Percentiles rank a stretch among this genome's conserved stretches.
Conservation (phyloP, 2,797 vertebrate genomes). For the Pogonophryne albipinna region DNA sequence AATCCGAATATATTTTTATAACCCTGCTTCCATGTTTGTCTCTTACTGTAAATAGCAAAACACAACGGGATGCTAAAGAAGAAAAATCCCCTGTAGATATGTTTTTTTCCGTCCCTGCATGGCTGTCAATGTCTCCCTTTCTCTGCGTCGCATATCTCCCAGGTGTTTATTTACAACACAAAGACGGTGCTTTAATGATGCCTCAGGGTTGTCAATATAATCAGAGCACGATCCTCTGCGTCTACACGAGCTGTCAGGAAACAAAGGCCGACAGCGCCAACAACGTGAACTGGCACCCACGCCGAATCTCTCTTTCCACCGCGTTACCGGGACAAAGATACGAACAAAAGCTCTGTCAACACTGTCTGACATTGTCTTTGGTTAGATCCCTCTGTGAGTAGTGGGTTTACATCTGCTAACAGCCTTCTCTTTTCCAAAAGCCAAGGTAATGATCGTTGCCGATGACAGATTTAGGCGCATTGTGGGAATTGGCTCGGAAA, state of each 20-base stretch:
- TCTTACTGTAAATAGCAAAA: constrained; percentile 28
- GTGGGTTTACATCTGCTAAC: constrained; percentile 67
- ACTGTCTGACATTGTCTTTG: constrained; percentile 53
- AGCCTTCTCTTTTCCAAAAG: constrained; percentile 30
- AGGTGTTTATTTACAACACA: constrained; percentile 75
- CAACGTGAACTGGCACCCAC: constrained; percentile 54
- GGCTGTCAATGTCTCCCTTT: constrained; percentile 50
- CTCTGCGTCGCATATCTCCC: constrained; percentile 50
- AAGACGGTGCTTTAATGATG: constrained; percentile 71
- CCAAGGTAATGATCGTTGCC: constrained; percentile 53
- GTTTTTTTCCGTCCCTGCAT: constrained; percentile 20
- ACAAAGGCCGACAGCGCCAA: constrained; percentile 62
- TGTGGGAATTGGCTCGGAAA: constrained; percentile 52
- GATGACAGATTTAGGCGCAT: constrained; percentile 63
- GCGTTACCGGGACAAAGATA: constrained; percentile 48
- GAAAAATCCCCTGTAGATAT: not conserved
- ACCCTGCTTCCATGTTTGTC: constrained; percentile 37
- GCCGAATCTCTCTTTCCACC: constrained; percentile 35
- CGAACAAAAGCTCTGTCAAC: constrained; percentile 70
- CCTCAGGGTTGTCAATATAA: constrained; percentile 72
- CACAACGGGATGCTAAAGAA: not conserved
- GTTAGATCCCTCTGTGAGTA: constrained; percentile 56
- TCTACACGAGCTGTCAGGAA: constrained; percentile 66
- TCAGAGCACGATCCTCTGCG: constrained; percentile 66
- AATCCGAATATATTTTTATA: constrained; percentile 16